A percentile compares a stretch with the other conserved stretches of the same genome.
These are phyloP conservation scores for Drosophila seguyi DNA, from an alignment of 1,140 invertebrate genomes.

Conservation along the genomic window DNA sequence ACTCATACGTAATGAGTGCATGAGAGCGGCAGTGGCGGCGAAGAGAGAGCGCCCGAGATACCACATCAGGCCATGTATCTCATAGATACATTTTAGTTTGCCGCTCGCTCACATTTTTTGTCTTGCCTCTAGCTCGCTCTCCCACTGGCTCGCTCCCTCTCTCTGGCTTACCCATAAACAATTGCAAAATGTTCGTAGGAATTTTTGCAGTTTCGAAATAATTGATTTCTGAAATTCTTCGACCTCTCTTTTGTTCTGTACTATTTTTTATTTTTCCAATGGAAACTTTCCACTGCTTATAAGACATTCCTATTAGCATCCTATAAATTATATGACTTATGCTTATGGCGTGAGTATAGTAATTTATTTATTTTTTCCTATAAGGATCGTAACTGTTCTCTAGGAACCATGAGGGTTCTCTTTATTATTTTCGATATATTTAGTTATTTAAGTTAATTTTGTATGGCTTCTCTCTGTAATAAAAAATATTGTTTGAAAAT, in stretches of 20 bases:
- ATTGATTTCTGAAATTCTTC: slow-evolving; percentile 82
- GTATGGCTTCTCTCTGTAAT: too few relatives aligned
- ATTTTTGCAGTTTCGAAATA: slow-evolving; percentile 83
- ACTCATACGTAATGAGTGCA: slow-evolving; percentile 75
- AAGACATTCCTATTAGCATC: not conserved
- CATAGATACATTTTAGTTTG: slow-evolving; percentile 77
- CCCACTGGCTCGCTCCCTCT: slow-evolving; percentile 12
- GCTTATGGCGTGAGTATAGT: too few relatives aligned
- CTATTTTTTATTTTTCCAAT: too few relatives aligned
- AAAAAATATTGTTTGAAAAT: too few relatives aligned
- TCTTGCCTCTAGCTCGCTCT: slow-evolving; percentile 28
- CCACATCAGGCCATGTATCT: slow-evolving; percentile 79
- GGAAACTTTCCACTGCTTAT: not conserved
- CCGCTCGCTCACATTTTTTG: slow-evolving; percentile 65
- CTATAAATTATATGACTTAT: too few relatives aligned
- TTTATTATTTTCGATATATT: too few relatives aligned
- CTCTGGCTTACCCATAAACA: slow-evolving; percentile 70
- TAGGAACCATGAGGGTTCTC: too few relatives aligned
- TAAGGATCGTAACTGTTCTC: too few relatives aligned
- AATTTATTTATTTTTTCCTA: too few relatives aligned
- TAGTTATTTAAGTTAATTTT: too few relatives aligned
- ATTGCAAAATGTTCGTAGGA: slow-evolving; percentile 81
- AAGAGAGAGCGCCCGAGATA: slow-evolving; percentile 13
- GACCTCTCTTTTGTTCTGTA: slow-evolving; percentile 28
- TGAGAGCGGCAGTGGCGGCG: slow-evolving; percentile 17